These are phyloP conservation scores for Heliothis virescens DNA, from an alignment of 1,140 invertebrate species.

Conservation along the genomic window DNA sequence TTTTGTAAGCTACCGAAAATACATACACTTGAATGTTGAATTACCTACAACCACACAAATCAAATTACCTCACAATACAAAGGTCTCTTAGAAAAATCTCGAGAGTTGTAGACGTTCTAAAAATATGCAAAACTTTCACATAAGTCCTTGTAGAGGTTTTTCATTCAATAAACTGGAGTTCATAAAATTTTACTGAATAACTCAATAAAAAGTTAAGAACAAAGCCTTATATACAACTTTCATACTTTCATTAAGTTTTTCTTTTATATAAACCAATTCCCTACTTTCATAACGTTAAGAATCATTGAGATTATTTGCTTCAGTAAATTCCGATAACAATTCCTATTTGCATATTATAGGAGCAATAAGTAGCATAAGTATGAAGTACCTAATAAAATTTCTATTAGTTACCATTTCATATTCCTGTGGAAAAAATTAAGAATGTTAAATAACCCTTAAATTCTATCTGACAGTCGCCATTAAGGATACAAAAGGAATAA, in stretches of 20 bases:
- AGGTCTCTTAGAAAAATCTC: background rate
- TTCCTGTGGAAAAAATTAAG: background rate
- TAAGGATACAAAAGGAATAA: background rate
- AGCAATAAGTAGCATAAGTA: background rate
- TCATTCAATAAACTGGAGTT: background rate
- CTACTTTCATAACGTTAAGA: background rate
- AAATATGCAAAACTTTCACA: background rate
- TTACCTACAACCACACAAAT: too few species aligned
- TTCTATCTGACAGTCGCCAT: too few species aligned
- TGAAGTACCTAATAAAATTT: too few species aligned
- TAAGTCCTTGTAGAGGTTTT: background rate
- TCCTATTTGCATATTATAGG: too few species aligned
- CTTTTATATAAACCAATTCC: slow-evolving; percentile 31
- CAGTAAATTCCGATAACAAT: background rate
- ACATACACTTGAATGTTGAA: too few species aligned
- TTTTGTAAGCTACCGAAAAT: too few species aligned
- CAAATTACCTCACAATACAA: too few species aligned
- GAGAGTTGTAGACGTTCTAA: background rate
- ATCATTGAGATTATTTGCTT: slow-evolving; percentile 11
- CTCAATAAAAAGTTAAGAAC: slow-evolving; percentile 17
- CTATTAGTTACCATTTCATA: too few species aligned
- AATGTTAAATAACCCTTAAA: too few species aligned
- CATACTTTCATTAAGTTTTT: slow-evolving; percentile 6
- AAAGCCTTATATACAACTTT: slow-evolving; percentile 26
- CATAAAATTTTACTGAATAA: slow-evolving; percentile 22